Conservation (phyloP, 2,888 invertebrate species). For the Unio delphinus region DNA sequence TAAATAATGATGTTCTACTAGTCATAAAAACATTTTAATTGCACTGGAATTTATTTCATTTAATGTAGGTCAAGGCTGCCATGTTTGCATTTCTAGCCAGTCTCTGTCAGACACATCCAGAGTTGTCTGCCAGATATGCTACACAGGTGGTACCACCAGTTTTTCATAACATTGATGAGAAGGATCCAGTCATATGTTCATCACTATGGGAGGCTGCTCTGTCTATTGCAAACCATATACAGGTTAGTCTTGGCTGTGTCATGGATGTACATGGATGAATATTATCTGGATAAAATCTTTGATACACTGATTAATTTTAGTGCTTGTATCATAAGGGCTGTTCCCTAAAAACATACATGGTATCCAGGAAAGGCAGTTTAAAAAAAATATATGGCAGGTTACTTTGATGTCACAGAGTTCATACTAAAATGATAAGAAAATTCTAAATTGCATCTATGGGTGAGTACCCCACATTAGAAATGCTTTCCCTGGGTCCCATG, state of each 20-base stretch:
- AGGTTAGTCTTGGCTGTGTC: constrained; percentile 30
- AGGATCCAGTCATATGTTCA: constrained; percentile 79
- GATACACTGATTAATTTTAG: no score
- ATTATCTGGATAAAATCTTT: no score
- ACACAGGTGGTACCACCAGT: constrained; percentile 76
- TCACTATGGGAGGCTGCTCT: constrained; percentile 84
- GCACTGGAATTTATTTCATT: neutral
- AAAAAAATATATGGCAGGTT: no score
- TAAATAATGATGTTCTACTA: neutral
- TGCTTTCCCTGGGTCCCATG: no score
- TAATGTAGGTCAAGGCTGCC: constrained; percentile 72
- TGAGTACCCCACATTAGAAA: no score
- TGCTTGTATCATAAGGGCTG: no score
- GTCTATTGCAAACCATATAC: constrained; percentile 70
- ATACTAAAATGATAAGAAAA: no score
- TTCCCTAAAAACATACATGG: no score
- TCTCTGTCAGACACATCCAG: constrained; percentile 76
- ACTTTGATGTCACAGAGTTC: no score
- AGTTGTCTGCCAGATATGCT: constrained; percentile 75
- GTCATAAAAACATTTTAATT: neutral
- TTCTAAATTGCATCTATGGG: no score
- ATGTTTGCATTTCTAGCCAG: constrained; percentile 79
- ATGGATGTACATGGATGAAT: no score
- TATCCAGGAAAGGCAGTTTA: no score
- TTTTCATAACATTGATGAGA: constrained; percentile 80